Evolutionary conservation across 2,888 invertebrate species (phyloP).

Genomic region (Conomelus anceps): DNA sequence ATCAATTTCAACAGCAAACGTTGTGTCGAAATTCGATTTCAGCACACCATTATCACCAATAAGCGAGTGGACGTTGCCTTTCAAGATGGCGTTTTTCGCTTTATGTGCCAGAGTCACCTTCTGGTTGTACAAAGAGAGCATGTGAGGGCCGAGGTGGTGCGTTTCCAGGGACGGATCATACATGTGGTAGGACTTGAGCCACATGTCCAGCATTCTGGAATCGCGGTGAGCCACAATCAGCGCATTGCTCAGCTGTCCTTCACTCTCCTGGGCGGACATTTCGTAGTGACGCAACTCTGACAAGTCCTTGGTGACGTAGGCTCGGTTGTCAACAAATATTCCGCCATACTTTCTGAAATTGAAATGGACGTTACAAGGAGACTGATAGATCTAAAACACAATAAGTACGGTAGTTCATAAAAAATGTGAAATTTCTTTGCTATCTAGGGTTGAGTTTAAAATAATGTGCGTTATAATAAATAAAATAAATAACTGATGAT

Average conservation of each 20-base stretch:
- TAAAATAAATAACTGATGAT: too few relatives aligned
- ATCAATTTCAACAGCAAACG: background rate
- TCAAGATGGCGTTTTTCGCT: background rate
- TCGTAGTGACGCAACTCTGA: background rate
- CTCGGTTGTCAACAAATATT: constrained; percentile 6
- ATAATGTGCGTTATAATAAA: too few relatives aligned
- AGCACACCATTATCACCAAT: background rate
- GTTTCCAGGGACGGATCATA: background rate
- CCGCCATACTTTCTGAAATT: constrained; percentile 11
- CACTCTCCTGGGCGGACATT: background rate
- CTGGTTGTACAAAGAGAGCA: background rate
- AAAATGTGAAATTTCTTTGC: background rate
- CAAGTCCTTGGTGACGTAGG: background rate
- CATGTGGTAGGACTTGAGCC: constrained; percentile 2
- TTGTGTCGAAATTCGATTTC: background rate
- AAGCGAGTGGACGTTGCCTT: background rate
- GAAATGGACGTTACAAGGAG: background rate
- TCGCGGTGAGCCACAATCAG: constrained; percentile 9
- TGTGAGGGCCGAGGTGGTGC: background rate
- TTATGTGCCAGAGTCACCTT: background rate
- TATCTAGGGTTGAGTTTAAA: too few relatives aligned
- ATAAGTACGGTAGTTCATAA: background rate
- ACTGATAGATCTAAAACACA: background rate
- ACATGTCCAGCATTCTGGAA: background rate
- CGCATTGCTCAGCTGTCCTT: background rate